Conservation (phyloP, 2,113 vertebrate genomes). For the Galbula dea region DNA sequence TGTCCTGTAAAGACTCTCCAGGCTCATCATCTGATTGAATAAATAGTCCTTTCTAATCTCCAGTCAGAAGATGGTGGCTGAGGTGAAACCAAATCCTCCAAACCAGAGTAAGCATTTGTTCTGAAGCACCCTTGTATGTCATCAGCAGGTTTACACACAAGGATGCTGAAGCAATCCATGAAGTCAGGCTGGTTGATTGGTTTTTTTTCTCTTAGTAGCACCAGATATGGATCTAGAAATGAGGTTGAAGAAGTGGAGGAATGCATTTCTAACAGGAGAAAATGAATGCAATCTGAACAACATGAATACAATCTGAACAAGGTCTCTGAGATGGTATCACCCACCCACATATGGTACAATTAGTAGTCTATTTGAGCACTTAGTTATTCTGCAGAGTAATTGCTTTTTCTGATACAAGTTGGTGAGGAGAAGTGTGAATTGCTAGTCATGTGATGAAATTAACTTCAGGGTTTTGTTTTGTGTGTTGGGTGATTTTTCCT, state of each 20-base stretch:
- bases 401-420: background rate
- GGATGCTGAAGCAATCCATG: background rate
- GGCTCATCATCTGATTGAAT: background rate
- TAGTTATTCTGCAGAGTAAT: conserved; percentile 1
- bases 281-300: background rate
- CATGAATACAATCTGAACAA: background rate
- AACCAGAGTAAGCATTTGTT: background rate
- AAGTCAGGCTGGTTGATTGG: background rate
- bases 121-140: background rate
- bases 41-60: background rate
- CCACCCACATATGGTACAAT: background rate
- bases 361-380: background rate
- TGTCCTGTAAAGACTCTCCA: background rate
- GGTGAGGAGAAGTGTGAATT: background rate
- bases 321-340: conserved; percentile 11
- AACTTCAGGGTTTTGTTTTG: background rate
- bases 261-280: background rate
- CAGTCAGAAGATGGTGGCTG: background rate
- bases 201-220: background rate
- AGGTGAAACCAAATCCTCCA: background rate
- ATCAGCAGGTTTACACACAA: background rate
- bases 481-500: background rate
- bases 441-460: background rate
- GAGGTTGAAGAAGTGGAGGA: conserved; percentile 7
- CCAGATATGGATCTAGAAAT: conserved; percentile 14